A percentile compares a stretch with the other conserved stretches of the same genome.
Evolutionary conservation across 1,140 invertebrate species (phyloP).

Genomic region (Drosophila tani): DNA sequence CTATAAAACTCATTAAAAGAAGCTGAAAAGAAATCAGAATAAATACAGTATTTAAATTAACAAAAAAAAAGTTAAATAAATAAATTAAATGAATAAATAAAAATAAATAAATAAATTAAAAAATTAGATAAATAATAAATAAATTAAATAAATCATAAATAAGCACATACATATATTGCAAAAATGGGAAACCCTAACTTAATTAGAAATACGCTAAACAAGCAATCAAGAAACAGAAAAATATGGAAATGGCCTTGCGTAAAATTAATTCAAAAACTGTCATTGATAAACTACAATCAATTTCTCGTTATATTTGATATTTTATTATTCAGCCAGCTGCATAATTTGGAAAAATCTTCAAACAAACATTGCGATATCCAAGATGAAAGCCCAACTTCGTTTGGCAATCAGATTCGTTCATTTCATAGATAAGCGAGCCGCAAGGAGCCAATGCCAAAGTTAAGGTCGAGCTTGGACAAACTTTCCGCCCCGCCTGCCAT

Average conservation of each 20-base stretch:
- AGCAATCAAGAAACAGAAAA: no score
- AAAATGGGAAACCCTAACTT: no score
- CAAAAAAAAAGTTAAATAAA: neutral
- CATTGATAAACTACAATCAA: constrained; percentile 21
- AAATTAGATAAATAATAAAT: no score
- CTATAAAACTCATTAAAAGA: neutral
- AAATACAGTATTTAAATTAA: no score
- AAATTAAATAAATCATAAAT: no score
- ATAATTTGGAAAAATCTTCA: neutral
- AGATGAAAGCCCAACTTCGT: constrained; percentile 31
- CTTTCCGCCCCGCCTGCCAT: constrained; percentile 25
- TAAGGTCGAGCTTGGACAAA: constrained; percentile 71
- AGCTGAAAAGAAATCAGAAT: no score
- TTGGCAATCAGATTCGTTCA: constrained; percentile 66
- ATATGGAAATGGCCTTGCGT: constrained; percentile 10
- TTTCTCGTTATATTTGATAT: constrained; percentile 18
- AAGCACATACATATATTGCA: no score
- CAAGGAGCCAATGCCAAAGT: constrained; percentile 68
- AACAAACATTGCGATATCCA: constrained; percentile 3
- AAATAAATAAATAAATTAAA: no score
- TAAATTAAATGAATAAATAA: no score
- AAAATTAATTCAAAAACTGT: constrained; percentile 11
- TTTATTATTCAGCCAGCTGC: constrained; percentile 25
- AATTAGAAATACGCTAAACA: no score
- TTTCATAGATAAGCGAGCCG: constrained; percentile 78